These are phyloP conservation scores for Erinaceus europaeus DNA, from an alignment of 2,113 vertebrate species.

Conservation along the genomic window DNA sequence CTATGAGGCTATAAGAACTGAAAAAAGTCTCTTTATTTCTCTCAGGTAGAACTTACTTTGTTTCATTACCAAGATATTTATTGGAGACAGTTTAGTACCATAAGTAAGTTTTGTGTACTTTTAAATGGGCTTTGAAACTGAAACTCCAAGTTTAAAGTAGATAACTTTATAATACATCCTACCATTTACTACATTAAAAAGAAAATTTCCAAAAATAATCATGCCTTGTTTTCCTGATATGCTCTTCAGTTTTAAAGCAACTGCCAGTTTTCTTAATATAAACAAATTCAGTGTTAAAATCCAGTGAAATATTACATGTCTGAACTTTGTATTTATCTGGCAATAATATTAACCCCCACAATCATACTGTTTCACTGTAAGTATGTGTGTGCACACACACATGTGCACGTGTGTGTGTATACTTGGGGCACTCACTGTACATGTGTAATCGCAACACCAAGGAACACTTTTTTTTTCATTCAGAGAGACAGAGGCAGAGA, in stretches of 20 bases:
- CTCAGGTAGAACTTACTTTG: not conserved
- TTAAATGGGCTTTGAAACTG: not conserved
- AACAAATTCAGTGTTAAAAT: not conserved
- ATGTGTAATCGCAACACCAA: no score
- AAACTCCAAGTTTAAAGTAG: not conserved
- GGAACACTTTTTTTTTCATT: no score
- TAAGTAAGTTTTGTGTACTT: not conserved
- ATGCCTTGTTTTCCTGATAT: conserved; percentile 24
- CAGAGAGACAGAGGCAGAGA: no score
- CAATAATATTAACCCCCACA: not conserved
- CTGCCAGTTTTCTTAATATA: conserved; percentile 1
- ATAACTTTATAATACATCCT: not conserved
- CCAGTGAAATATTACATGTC: conserved; percentile 1
- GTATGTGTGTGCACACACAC: no score
- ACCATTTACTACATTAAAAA: not conserved
- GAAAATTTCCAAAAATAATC: not conserved
- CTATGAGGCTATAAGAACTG: not conserved
- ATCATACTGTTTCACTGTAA: not conserved
- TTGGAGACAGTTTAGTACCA: not conserved
- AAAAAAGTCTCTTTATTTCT: not conserved
- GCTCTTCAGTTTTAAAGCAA: not conserved
- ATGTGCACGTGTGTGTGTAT: no score
- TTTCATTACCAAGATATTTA: conserved; percentile 29
- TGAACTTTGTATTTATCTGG: conserved; percentile 18
- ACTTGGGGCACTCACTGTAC: no score